phyloP scores from a whole-genome alignment of 2,797 vertebrate genomes.

The Oophaga sylvatica region DNA sequence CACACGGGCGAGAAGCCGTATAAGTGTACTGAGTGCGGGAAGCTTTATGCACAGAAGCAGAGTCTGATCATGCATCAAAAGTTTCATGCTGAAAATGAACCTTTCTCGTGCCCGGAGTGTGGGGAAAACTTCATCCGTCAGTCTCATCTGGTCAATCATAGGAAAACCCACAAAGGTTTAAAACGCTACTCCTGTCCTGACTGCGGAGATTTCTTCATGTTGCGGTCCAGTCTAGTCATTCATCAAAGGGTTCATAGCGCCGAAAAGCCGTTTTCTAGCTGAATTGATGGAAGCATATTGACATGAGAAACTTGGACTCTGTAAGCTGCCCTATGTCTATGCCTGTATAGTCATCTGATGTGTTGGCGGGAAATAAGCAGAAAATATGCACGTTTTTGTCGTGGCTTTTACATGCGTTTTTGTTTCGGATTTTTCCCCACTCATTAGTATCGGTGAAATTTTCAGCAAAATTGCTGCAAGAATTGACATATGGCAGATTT shows the following conservation, averaged over 20 bases:
- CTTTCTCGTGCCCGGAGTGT: slow-evolving; percentile 13
- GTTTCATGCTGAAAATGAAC: slow-evolving; percentile 43
- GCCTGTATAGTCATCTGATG: too few relatives aligned
- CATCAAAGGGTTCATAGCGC: slow-evolving; percentile 39
- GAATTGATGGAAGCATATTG: background rate
- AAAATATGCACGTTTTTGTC: too few relatives aligned
- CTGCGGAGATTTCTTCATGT: slow-evolving; percentile 41
- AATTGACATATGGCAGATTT: too few relatives aligned
- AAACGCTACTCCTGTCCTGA: background rate
- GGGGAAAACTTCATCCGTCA: slow-evolving; percentile 20
- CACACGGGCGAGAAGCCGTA: slow-evolving; percentile 64
- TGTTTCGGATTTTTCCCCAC: too few relatives aligned
- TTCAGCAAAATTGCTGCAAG: too few relatives aligned
- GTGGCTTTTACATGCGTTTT: too few relatives aligned
- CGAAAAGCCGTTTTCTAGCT: slow-evolving; percentile 12
- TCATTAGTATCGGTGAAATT: too few relatives aligned
- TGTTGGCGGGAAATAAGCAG: too few relatives aligned
- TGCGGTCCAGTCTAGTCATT: slow-evolving; percentile 33
- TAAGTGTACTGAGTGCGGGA: slow-evolving; percentile 36
- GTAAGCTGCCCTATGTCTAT: background rate
- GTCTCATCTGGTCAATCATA: slow-evolving; percentile 29
- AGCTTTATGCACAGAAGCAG: slow-evolving; percentile 22
- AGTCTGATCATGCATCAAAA: slow-evolving; percentile 37
- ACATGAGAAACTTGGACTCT: background rate
- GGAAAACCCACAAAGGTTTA: slow-evolving; percentile 27